Evolutionary conservation across 2,113 vertebrate species (phyloP), one percentile per base, ranked within the genome.

Genomic region (Rutilus rutilus): DNA sequence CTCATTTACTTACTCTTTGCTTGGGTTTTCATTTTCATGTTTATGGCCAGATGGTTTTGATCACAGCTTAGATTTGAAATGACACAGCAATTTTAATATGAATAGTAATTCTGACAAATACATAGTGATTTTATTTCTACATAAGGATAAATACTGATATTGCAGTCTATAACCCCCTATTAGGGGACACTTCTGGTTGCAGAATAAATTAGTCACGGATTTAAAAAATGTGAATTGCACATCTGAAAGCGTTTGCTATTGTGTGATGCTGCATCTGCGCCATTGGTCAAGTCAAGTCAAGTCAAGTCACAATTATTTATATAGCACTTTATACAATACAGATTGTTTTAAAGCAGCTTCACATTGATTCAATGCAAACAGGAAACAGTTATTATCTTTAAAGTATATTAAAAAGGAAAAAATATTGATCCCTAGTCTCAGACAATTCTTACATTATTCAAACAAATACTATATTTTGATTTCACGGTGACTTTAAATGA

Each of bases 1-100:
- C 85, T 87, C 88, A 87, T 90, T 92, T 91, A 87, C 84, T 91
- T 89, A 88, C 89, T 90, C 87, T 88, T 59, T 75, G 77, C 75
- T 78, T 80, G 57, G 47, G 17, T 67, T 64, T 21, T 27, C 78
- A 47, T 83, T 80, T 42, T 57, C 1, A 75, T 42, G 7, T 75
- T 42, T 12, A 42, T 7, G 11, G 12, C 39, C 23, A 47, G 39
- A 74, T 74, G 23, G 5, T 45, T 45, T 45, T 45, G 23, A 74
- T 74, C 39, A n/a, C 69, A 25, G 69, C 21, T 45, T 73, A 73
- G 21, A n/a, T 73, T 74, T 74, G 69, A 45, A 74, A 45, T 74
- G 69, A 74, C 71, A 45, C 71, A 11, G 67, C 19, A 23, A 71
- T 71, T 71, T 71, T 23, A 71, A 39, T 39, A 39, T 71, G 3